Evolutionary conservation across 2,888 invertebrate species (phyloP), one percentile per base, ranked within the genome.

Genomic region (Acanthosepion pharaonis): DNA sequence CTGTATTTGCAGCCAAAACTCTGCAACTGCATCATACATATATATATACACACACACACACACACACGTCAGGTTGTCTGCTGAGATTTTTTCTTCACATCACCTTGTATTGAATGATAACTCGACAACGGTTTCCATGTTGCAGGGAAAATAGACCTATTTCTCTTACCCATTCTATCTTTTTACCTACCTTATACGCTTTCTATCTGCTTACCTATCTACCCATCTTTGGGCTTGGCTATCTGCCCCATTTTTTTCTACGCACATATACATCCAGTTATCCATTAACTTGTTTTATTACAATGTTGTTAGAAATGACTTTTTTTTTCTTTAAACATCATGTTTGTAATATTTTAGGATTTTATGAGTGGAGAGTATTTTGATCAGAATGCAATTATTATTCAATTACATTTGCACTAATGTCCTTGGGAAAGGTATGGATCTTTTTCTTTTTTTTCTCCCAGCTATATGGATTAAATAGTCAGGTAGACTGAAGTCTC

Each of bases 81-180:
- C 78, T 78, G n/a, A n/a, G 78, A 78, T 78, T 78, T 33, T 33
- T n/a, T 15, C 11, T 11, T n/a, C n/a, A 78, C n/a, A 78, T 78
- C 78, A 78, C n/a, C 78, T 78, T 78, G 33, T 78, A 78, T 78
- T n/a, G 78, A 78, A 78, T 78, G 78, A 78, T 78, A 78, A 78
- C 78, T n/a, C n/a, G 78, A 78, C 78, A 78, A n/a, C 78, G 33
- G 33, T 78, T n/a, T 33, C n/a, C 78, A 78, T 78, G n/a, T 78
- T 78, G n/a, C n/a, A 3, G 78, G n/a, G 78, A n/a, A 59, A 59
- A 78, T 78, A 78, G 33, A 78, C n/a, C 33, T 78, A 78, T 78
- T 9, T 78, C 78, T 78, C n/a, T 78, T n/a, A 33, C 18, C 15
- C 78, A 48, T 49, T 48, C 92, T 5, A 2, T 20, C 49, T 51